Percentiles rank a stretch among this genome's conserved stretches.
These are phyloP conservation scores for Netelia fuscicornis DNA, from an alignment of 2,888 invertebrate genomes.

Conservation along the genomic window DNA sequence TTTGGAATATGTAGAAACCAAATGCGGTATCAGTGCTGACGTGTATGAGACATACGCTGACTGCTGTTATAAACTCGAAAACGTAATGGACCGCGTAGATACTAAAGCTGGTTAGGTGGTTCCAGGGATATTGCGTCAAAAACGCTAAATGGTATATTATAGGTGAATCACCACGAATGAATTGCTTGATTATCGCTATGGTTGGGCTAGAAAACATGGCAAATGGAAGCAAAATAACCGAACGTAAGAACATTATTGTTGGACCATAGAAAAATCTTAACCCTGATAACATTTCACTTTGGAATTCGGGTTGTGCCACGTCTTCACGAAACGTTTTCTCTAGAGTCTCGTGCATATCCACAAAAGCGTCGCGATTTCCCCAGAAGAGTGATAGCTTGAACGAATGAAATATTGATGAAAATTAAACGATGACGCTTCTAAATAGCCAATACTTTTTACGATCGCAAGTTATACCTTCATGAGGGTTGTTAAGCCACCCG, in stretches of 20 bases:
- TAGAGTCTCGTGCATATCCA: not conserved
- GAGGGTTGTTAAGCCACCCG: too few species aligned
- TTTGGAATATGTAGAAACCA: slow-evolving; percentile 74
- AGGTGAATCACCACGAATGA: not conserved
- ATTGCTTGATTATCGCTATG: slow-evolving; percentile 40
- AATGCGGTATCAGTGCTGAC: slow-evolving; percentile 72
- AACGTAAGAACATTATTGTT: not conserved
- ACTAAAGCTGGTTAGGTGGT: slow-evolving; percentile 4
- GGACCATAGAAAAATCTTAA: slow-evolving; percentile 29
- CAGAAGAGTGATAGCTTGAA: not conserved
- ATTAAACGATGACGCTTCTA: too few species aligned
- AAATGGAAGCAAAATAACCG: not conserved
- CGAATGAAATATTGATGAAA: not conserved
- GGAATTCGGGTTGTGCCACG: not conserved
- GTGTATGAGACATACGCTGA: slow-evolving; percentile 63
- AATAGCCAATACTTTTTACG: too few species aligned
- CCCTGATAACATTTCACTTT: slow-evolving; percentile 20
- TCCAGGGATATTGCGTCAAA: slow-evolving; percentile 52
- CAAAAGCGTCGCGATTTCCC: not conserved
- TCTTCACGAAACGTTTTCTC: not conserved
- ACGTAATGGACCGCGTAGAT: slow-evolving; percentile 66
- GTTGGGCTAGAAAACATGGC: slow-evolving; percentile 32
- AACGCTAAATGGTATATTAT: slow-evolving; percentile 37
- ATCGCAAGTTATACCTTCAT: too few species aligned
- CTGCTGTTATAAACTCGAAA: slow-evolving; percentile 62